phyloP scores from a whole-genome alignment of 2,888 invertebrate species.

The Sarcophaga subvicina region DNA sequence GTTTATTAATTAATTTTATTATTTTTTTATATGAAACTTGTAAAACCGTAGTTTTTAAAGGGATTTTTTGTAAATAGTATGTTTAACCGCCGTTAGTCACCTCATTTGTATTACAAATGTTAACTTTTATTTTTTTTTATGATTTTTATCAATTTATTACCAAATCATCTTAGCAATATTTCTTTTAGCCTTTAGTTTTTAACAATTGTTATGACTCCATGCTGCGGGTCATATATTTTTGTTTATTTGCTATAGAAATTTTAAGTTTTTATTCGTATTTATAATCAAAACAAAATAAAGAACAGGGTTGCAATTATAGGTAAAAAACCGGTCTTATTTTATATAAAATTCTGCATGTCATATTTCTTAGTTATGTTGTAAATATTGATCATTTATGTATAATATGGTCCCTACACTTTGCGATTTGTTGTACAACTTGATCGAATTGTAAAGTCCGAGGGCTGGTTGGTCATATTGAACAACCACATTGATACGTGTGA shows the following conservation, averaged over 20 bases:
- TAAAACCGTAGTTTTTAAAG: no score
- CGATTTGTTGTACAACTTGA: no score
- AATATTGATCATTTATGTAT: no score
- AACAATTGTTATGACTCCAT: not conserved
- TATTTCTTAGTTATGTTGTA: no score
- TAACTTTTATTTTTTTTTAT: not conserved
- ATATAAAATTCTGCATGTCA: no score
- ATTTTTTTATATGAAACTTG: no score
- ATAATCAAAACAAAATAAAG: slow-evolving; percentile 14
- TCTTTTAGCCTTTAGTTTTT: not conserved
- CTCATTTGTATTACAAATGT: not conserved
- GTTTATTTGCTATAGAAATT: not conserved
- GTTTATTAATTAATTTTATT: slow-evolving; percentile 5
- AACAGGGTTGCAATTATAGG: not conserved
- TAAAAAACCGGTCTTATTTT: not conserved
- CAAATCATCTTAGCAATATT: slow-evolving; percentile 1
- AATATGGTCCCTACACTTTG: no score
- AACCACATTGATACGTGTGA: no score
- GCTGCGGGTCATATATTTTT: not conserved
- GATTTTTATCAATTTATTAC: not conserved
- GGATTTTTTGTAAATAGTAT: not conserved
- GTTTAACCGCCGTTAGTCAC: not conserved
- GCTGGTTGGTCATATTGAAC: no score
- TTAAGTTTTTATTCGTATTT: slow-evolving; percentile 4
- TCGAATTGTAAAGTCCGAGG: no score